Conservation (phyloP, 2,113 vertebrate species). For the Colius striatus region DNA sequence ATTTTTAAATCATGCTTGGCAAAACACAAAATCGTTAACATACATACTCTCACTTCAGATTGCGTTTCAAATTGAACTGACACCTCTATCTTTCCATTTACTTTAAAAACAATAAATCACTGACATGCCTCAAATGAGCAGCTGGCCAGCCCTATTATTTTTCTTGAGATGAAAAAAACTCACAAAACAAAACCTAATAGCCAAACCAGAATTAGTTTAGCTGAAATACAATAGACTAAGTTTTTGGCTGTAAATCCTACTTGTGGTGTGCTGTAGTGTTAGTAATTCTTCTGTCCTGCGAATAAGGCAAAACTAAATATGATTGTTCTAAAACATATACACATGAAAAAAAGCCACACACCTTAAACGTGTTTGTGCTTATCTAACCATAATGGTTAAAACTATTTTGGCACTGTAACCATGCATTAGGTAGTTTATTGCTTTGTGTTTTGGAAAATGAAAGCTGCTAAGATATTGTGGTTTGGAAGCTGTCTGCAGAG, state of each 20-base stretch:
- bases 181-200: background rate
- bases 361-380: constrained; percentile 59
- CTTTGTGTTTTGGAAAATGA: constrained; percentile 74
- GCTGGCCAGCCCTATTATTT: background rate
- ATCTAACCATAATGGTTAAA: constrained; percentile 57
- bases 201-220: background rate
- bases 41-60: background rate
- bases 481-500: constrained; percentile 66
- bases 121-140: background rate
- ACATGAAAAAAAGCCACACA: background rate
- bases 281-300: background rate
- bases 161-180: background rate
- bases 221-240: background rate
- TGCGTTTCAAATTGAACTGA: constrained; percentile 20
- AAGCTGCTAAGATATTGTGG: constrained; percentile 64
- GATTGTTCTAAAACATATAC: constrained; percentile 2
- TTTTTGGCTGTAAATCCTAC: background rate
- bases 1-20: background rate
- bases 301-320: background rate
- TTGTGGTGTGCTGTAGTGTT: background rate
- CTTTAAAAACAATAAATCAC: constrained; percentile 1
- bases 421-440: constrained; percentile 47
- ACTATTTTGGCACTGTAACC: constrained; percentile 62
- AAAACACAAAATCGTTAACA: background rate
- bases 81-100: background rate